Conservation (phyloP, 1,140 invertebrate species). For the Sitodiplosis mosellana region DNA sequence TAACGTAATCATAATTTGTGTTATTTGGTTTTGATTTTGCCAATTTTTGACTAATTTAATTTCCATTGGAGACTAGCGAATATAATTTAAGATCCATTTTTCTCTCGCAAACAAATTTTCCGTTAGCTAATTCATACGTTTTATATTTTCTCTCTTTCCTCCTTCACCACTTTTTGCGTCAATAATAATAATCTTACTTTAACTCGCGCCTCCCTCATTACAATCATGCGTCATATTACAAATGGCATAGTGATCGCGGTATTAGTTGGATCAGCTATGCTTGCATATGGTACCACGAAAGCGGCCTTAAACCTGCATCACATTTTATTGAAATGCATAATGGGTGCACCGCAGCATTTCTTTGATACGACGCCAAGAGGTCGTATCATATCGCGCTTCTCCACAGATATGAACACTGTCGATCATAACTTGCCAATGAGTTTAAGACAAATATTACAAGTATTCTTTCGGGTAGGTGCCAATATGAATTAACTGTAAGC, state of each 20-base stretch:
- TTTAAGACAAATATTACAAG: constrained; percentile 22
- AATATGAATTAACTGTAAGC: constrained; percentile 6
- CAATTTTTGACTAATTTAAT: no score
- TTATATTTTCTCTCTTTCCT: no score
- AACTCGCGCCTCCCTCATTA: no score
- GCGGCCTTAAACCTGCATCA: constrained; percentile 59
- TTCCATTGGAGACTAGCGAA: no score
- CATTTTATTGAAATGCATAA: constrained; percentile 35
- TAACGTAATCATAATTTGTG: no score
- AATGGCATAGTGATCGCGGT: background rate
- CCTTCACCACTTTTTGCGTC: no score
- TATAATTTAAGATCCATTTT: no score
- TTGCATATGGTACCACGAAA: constrained; percentile 44
- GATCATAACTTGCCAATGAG: constrained; percentile 31
- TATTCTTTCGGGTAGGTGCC: constrained; percentile 22
- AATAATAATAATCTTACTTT: no score
- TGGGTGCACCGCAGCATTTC: constrained; percentile 49
- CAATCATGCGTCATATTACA: background rate
- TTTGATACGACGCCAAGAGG: constrained; percentile 58
- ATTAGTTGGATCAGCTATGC: background rate
- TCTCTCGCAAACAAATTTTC: no score
- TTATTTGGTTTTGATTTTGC: no score
- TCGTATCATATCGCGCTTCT: constrained; percentile 51
- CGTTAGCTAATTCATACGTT: background rate
- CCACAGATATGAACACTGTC: constrained; percentile 49